Base-by-base conservation (phyloP, 2,888 invertebrate genomes). In the Blastobasis adustella region DNA sequence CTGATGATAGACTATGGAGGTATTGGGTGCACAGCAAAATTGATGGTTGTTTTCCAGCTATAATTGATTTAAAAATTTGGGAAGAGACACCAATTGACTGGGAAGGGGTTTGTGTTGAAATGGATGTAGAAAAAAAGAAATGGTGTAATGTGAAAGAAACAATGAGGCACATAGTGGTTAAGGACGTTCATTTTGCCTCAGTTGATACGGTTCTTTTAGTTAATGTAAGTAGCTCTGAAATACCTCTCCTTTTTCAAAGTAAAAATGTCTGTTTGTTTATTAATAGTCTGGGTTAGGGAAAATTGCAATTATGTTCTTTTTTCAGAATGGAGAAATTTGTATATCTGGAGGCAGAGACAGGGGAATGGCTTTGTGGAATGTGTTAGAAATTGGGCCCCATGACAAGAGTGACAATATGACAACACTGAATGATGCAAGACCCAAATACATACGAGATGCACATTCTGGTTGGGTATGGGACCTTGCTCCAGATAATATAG, bases 391-490 rank as follows among this genome's bases (percentile, higher is more conserved):
- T 58, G 57, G 69, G 61, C 65, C 73, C 46, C 67, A 76, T 47
- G 64, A 73, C 23, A 59, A 69, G 47, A 65, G 66, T 58, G 73
- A 73, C 52, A 66, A 68, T 50, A 58, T 69, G 7, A 69, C 70
- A 40, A 63, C 73, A 36, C 60, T 73, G 37, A 67, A 69, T 37
- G 71, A 75, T 43, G 63, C 74, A 7, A 77, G 75, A 53, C 82
- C 86, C 9, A 73, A 67, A 47, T 69, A 76, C 52, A 73, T 83
- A 42, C 73, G 71, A 49, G 81, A 85, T 63, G 91, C 91, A 2
- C 92, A 92, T 59, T 73, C 83, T 0, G 92, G 92, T 45, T 92
- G 92, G 92, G 90, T 92, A 7, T 92, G 92, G 92, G 90, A 90
- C 59, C 69, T 91, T 38, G 86, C 90, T 5, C 76, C 89, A 23